Evolutionary conservation across 2,888 invertebrate genomes (phyloP).

Genomic region (Lacanobia oleracea): DNA sequence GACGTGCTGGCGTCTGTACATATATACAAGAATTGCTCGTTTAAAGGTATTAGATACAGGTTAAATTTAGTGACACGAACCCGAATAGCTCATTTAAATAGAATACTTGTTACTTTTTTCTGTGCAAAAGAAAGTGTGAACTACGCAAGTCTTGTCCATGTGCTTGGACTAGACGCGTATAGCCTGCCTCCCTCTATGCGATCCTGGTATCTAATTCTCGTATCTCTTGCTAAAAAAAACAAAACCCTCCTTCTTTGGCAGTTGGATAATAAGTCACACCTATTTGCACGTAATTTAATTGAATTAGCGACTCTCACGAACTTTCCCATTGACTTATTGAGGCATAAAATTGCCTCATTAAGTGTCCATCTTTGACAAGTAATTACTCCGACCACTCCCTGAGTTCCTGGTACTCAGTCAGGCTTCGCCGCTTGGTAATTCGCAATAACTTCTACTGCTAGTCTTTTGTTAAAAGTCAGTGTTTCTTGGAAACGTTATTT

Average conservation of each 20-base stretch:
- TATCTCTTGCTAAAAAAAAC: no score
- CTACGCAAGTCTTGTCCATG: no score
- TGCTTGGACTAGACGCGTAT: no score
- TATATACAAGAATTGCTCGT: no score
- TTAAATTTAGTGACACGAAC: no score
- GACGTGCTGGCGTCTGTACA: no score
- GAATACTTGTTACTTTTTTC: no score
- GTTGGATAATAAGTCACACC: not conserved
- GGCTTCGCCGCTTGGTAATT: conserved; percentile 27
- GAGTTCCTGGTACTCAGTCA: conserved; percentile 13
- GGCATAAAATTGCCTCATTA: conserved; percentile 21
- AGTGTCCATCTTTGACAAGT: not conserved
- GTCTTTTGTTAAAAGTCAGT: not conserved
- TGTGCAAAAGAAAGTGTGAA: no score
- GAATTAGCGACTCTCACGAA: not conserved
- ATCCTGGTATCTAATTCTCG: not conserved
- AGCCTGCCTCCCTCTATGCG: not conserved
- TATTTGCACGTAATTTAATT: not conserved
- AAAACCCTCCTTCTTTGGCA: not conserved
- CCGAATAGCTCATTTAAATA: no score
- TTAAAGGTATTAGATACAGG: no score
- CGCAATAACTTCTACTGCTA: conserved; percentile 3
- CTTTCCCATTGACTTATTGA: not conserved
- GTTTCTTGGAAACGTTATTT: not conserved
- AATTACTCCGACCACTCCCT: conserved; percentile 11